A percentile compares a stretch with the other conserved stretches of the same genome.
Conservation (phyloP, 2,888 invertebrate species). For the Chloroclystis v-ata region DNA sequence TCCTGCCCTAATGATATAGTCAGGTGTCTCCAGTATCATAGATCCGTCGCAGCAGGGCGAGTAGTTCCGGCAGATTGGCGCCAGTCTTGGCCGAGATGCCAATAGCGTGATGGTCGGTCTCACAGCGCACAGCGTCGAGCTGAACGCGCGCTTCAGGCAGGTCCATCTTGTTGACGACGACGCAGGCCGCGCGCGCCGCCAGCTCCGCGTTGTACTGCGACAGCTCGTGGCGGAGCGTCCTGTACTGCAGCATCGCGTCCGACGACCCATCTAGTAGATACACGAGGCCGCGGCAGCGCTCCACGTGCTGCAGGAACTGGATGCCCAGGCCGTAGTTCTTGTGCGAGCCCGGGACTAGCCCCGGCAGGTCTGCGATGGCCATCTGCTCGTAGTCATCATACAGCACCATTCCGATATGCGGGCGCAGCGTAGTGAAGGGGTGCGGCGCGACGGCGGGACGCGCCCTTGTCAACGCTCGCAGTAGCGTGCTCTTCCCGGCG, state of each 20-base stretch:
- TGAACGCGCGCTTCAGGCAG: conserved; percentile 81
- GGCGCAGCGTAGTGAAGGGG: conserved; percentile 94
- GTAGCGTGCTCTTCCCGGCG: conserved; percentile 94
- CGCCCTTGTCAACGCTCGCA: conserved; percentile 90
- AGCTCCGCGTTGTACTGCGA: conserved; percentile 83
- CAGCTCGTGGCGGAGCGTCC: conserved; percentile 60
- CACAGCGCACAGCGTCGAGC: no score
- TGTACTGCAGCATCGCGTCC: conserved; percentile 84
- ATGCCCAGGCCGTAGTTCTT: conserved; percentile 90
- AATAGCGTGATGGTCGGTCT: no score
- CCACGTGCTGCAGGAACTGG: conserved; percentile 93
- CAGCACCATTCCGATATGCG: conserved; percentile 88
- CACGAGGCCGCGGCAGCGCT: conserved; percentile 90
- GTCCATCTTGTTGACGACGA: conserved; percentile 96
- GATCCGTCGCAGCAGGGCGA: no score
- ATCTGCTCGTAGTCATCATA: conserved; percentile 93
- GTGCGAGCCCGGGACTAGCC: conserved; percentile 91
- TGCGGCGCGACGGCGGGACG: conserved; percentile 94
- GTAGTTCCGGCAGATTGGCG: no score
- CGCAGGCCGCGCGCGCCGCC: conserved; percentile 80
- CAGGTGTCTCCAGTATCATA: no score
- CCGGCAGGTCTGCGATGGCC: conserved; percentile 65
- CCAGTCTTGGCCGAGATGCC: no score
- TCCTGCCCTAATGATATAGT: no score
- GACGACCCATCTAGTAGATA: conserved; percentile 89